Evolutionary conservation across 1,140 invertebrate genomes (phyloP).

Genomic region (Nephotettix cincticeps): DNA sequence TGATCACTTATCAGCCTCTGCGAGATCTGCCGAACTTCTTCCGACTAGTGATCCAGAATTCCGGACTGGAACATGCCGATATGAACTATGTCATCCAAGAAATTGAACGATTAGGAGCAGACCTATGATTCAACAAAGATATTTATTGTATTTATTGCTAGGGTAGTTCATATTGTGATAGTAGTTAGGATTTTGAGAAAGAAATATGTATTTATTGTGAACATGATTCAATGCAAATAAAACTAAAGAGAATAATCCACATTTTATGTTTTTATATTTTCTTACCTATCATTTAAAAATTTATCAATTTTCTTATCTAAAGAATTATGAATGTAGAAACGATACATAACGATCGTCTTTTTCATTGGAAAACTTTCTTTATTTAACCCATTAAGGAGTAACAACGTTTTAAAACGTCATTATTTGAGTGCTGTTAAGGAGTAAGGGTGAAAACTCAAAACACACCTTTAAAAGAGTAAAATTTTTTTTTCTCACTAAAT

Average conservation of each 20-base stretch:
- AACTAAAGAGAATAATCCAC: neutral
- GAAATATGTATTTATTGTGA: too few species aligned
- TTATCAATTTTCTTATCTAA: neutral
- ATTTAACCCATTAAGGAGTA: neutral
- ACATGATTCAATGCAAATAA: neutral
- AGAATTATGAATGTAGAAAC: neutral
- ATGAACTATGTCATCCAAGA: conserved; percentile 85
- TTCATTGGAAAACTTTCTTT: neutral
- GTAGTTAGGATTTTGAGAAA: too few species aligned
- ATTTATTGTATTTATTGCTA: too few species aligned
- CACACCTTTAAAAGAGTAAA: too few species aligned
- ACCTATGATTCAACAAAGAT: conserved; percentile 52
- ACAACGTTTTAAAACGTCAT: too few species aligned
- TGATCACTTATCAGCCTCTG: conserved; percentile 93
- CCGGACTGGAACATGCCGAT: conserved; percentile 72
- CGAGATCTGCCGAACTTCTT: conserved; percentile 86
- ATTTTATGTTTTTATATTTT: neutral
- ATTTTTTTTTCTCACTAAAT: neutral
- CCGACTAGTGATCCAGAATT: conserved; percentile 90
- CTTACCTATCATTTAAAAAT: neutral
- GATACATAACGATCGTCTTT: neutral
- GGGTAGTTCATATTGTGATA: too few species aligned
- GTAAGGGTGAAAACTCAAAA: too few species aligned
- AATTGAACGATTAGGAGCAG: conserved; percentile 76
- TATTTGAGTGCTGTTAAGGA: too few species aligned